These are phyloP conservation scores for Eospalax fontanierii DNA, from an alignment of 2,797 vertebrate genomes.

Conservation along the genomic window DNA sequence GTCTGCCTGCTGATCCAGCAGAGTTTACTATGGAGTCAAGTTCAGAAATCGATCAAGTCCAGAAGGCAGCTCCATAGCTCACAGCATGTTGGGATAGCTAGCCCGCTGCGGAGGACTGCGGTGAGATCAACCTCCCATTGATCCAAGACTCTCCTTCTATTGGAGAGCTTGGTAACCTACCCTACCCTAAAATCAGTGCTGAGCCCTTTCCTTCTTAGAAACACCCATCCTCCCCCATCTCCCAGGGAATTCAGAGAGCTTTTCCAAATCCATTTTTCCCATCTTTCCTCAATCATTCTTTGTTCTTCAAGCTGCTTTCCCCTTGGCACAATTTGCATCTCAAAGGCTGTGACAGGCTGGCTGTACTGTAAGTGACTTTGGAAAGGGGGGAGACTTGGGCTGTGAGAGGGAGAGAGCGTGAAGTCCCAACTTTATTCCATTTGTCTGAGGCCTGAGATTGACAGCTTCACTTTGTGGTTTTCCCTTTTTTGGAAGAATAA, in stretches of 20 bases:
- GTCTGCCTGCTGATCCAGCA: not conserved
- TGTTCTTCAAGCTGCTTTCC: constrained; percentile 77
- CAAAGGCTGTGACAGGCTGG: constrained; percentile 80
- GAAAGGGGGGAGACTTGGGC: not conserved
- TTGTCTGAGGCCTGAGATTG: constrained; percentile 72
- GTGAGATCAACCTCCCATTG: not conserved
- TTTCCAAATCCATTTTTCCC: constrained; percentile 80
- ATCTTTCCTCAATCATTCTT: constrained; percentile 75
- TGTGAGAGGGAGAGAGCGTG: not conserved
- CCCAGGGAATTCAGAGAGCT: constrained; percentile 27
- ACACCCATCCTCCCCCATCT: not conserved
- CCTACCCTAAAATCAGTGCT: not conserved
- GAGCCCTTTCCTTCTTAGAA: not conserved
- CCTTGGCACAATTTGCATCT: constrained; percentile 82
- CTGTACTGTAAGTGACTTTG: constrained; percentile 73
- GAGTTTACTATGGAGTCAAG: not conserved
- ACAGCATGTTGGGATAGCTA: not conserved
- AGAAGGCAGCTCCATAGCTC: not conserved
- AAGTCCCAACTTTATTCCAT: constrained; percentile 68
- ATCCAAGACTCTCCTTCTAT: not conserved
- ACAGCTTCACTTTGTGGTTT: constrained; percentile 73
- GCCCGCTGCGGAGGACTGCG: not conserved
- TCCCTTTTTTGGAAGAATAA: constrained; percentile 84
- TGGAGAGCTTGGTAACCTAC: not conserved
- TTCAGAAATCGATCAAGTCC: not conserved